A percentile compares a stretch with the other conserved stretches of the same genome.
Evolutionary conservation across 2,113 vertebrate species (phyloP).

Genomic region (Platysteira castanea): DNA sequence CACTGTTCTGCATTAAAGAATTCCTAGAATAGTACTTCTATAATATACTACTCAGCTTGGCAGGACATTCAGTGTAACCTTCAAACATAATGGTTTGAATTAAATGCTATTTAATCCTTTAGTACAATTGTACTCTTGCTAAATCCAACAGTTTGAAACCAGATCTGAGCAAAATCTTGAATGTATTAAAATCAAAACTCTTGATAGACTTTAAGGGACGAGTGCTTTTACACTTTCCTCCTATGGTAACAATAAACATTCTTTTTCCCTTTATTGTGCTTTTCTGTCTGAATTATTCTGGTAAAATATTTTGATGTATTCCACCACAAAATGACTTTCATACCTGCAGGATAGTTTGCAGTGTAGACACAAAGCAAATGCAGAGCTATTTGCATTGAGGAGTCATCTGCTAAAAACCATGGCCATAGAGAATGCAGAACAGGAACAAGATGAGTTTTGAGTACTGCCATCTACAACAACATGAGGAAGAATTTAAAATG

Average conservation of each 20-base stretch:
- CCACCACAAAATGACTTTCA: not conserved
- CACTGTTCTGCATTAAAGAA: not conserved
- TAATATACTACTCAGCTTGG: not conserved
- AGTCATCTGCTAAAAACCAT: conserved; percentile 87
- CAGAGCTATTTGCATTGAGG: conserved; percentile 80
- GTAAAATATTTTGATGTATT: not conserved
- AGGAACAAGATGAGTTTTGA: conserved; percentile 77
- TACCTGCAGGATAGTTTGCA: conserved; percentile 84
- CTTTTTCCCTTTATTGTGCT: not conserved
- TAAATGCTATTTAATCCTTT: not conserved
- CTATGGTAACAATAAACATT: not conserved
- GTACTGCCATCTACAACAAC: conserved; percentile 75
- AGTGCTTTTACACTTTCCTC: not conserved
- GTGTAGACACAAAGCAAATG: conserved; percentile 94
- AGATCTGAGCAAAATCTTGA: not conserved
- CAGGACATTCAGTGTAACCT: not conserved
- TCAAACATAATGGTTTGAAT: not conserved
- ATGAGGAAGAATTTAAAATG: not conserved
- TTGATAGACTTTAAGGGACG: not conserved
- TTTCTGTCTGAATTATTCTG: not conserved
- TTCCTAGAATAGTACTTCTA: not conserved
- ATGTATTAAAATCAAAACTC: not conserved
- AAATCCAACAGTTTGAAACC: not conserved
- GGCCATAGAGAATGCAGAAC: conserved; percentile 86
- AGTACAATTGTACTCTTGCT: not conserved